phyloP scores from a whole-genome alignment of 2,888 invertebrate genomes.

The Neoitamus cyanurus region DNA sequence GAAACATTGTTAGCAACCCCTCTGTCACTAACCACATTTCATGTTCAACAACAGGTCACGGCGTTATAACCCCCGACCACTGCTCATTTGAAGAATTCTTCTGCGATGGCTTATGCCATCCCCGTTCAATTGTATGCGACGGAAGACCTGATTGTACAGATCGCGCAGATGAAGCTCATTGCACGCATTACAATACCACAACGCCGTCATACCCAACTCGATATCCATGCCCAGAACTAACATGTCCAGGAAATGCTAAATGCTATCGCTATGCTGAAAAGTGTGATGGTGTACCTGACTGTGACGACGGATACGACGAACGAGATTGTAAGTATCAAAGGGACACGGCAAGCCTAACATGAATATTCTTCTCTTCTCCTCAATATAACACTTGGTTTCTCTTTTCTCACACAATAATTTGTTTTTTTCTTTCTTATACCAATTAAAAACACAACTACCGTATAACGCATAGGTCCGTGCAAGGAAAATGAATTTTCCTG shows the following conservation, averaged over 20 bases:
- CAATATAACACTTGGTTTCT: not conserved
- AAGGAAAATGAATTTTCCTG: conserved; percentile 77
- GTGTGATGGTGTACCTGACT: conserved; percentile 71
- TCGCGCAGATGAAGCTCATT: conserved; percentile 71
- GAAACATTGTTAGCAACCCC: not conserved
- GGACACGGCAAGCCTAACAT: not conserved
- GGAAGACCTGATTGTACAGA: conserved; percentile 71
- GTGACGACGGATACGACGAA: conserved; percentile 72
- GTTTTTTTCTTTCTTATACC: conserved; percentile 27
- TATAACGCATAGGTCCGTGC: conserved; percentile 67
- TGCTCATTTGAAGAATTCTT: conserved; percentile 67
- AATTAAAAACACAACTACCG: conserved; percentile 35
- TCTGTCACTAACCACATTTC: conserved; percentile 6
- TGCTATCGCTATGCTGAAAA: conserved; percentile 65
- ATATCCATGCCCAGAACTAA: conserved; percentile 66
- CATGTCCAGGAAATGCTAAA: conserved; percentile 69
- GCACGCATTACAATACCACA: conserved; percentile 52
- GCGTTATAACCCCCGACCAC: conserved; percentile 55
- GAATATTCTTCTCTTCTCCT: not conserved
- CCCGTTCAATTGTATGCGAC: conserved; percentile 73
- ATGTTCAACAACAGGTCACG: not conserved
- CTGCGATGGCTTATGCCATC: conserved; percentile 73
- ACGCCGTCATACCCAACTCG: conserved; percentile 43
- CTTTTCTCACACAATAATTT: conserved; percentile 24
- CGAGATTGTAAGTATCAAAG: conserved; percentile 66